Percentiles rank a stretch among this genome's conserved stretches.
These are phyloP conservation scores for Embidobia sp. DNA, from an alignment of 2,888 invertebrate species.

Conservation along the genomic window DNA sequence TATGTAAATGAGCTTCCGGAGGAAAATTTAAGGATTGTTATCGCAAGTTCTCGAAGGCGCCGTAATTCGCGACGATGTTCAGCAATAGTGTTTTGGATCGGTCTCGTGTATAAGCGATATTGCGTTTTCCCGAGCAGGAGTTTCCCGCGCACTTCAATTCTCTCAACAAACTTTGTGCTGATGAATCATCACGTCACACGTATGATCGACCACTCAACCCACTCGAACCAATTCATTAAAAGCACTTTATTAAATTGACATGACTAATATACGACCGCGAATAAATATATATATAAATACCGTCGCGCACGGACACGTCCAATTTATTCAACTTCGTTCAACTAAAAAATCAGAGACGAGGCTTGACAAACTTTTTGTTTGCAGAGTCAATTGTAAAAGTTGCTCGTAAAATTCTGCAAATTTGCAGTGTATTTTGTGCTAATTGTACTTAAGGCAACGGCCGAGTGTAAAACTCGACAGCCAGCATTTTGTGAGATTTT, in stretches of 20 bases:
- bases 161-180: constrained; percentile 63
- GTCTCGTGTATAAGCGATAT: constrained; percentile 42
- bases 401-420: too few species aligned
- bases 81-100: constrained; percentile 38
- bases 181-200: constrained; percentile 68
- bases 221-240: constrained; percentile 71
- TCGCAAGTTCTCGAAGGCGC: constrained; percentile 15
- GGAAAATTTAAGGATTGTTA: constrained; percentile 46
- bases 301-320: not conserved
- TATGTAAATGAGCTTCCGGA: constrained; percentile 42
- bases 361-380: too few species aligned
- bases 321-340: not conserved
- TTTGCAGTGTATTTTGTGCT: too few species aligned
- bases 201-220: constrained; percentile 56
- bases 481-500: too few species aligned
- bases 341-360: too few species aligned
- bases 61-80: constrained; percentile 18
- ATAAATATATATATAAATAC: constrained; percentile 33
- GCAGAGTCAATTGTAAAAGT: too few species aligned
- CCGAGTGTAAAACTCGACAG: too few species aligned
- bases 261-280: constrained; percentile 44
- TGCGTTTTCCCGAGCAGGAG: constrained; percentile 37
- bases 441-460: too few species aligned
- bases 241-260: constrained; percentile 77
- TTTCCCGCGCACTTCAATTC: constrained; percentile 58